Percentiles rank a stretch among this genome's conserved stretches.
Evolutionary conservation across 1,140 invertebrate species (phyloP).

Genomic region (Adoxophyes honmai): DNA sequence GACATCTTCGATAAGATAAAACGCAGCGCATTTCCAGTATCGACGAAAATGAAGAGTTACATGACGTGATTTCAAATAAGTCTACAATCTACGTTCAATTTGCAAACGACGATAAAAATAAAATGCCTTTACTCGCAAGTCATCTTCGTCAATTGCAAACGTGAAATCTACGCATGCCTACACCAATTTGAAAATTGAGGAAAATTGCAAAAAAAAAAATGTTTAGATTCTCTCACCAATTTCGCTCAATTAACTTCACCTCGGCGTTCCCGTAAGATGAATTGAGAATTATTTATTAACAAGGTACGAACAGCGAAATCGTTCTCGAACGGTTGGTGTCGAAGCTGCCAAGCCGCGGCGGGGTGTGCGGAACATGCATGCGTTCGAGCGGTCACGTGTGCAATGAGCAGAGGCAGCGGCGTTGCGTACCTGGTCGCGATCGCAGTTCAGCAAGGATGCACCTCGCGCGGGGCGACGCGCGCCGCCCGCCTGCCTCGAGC

Average conservation of each 20-base stretch:
- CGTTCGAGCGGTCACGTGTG: slow-evolving; percentile 31
- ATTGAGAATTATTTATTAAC: slow-evolving; percentile 17
- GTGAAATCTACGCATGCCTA: not conserved
- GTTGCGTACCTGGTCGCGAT: slow-evolving; percentile 45
- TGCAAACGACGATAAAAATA: not conserved
- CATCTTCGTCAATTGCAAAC: not conserved
- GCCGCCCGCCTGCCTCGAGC: slow-evolving; percentile 59
- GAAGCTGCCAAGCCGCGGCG: slow-evolving; percentile 27
- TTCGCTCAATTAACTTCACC: slow-evolving; percentile 21
- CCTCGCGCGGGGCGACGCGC: slow-evolving; percentile 50
- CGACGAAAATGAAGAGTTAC: not conserved
- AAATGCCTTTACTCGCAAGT: no score
- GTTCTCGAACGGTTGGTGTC: not conserved
- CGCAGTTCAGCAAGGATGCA: slow-evolving; percentile 45
- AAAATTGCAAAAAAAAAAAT: slow-evolving; percentile 9
- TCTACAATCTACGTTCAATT: not conserved
- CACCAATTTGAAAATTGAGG: not conserved
- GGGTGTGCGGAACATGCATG: slow-evolving; percentile 57
- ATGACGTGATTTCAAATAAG: not conserved
- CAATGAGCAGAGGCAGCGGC: slow-evolving; percentile 29
- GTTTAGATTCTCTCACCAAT: slow-evolving; percentile 19
- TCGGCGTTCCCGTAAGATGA: slow-evolving; percentile 19
- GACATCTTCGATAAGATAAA: slow-evolving; percentile 54
- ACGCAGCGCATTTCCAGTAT: slow-evolving; percentile 38
- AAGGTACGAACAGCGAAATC: not conserved